Base-by-base conservation (phyloP, 2,888 invertebrate genomes). In the Drosophila mulleri region DNA sequence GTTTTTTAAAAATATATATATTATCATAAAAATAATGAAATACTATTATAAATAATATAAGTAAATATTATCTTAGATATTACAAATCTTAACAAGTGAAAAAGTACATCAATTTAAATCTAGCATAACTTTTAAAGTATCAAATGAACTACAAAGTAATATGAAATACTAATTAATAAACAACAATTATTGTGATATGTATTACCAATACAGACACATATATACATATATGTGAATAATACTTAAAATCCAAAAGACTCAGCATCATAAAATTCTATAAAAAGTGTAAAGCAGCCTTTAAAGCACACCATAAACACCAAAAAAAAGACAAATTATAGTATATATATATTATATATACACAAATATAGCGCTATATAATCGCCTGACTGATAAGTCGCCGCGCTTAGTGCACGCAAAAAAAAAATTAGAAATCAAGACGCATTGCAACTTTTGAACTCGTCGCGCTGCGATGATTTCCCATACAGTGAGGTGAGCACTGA, bases 391-490 rank as follows among this genome's bases (percentile, higher is more conserved):
- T 79, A 79, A 79, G 67, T 54, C 16, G 9, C 20, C 9, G 60
- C 9, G 60, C 60, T 56, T 50, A 64, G 66, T 71, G 67, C 77
- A 76, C 47, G 50, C 59, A 54, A 66, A 37, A 45, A 29, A 29
- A 52, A 57, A 52, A 39, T 39, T 54, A 45, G 41, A 42, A 56
- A 56, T 62, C 48, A 52, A 61, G 53, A 54, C 66, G 71, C 57
- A 41, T 45, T 71, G 54, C 44, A 74, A 70, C 78, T 77, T 63
- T 78, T 77, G 64, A 74, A 67, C 78, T 67, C 54, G 44, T 18
- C 56, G 48, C 60, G 48, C 63, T 39, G 23, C 65, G 52, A 91
- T 90, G 89, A 91, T 91, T 75, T 91, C 90, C 77, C 89, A 91
- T 77, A 91, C 91, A 58, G 83, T 91, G 62, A 90, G 91, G 91